A percentile compares a stretch with the other conserved stretches of the same genome.
Evolutionary conservation across 2,888 invertebrate genomes (phyloP).

Genomic region (Uloborus plumipes): DNA sequence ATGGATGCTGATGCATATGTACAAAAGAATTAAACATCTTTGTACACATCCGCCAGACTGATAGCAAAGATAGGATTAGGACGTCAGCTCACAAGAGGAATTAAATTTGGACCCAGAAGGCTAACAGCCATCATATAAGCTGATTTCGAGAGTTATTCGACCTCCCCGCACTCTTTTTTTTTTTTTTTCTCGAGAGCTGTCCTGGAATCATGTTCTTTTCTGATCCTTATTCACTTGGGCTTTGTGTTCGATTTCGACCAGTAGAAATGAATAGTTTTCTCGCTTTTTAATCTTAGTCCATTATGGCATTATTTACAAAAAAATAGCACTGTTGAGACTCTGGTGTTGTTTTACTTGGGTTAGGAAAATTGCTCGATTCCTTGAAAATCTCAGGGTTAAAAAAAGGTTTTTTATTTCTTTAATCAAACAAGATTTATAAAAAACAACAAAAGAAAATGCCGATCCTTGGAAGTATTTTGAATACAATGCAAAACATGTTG

Average conservation of each 20-base stretch:
- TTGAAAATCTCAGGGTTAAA: no score
- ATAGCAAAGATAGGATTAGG: conserved; percentile 40
- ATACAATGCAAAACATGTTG: no score
- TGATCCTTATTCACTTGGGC: background rate
- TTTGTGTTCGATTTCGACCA: conserved; percentile 6
- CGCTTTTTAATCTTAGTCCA: no score
- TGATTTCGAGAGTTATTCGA: conserved; percentile 34
- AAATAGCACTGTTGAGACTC: no score
- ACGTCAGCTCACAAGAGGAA: conserved; percentile 55
- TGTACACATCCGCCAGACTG: conserved; percentile 23
- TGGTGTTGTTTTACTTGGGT: no score
- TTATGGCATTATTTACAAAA: no score
- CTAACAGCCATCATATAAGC: conserved; percentile 57
- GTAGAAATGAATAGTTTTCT: background rate
- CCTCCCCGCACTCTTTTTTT: conserved; percentile 1
- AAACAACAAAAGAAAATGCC: no score
- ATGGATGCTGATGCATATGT: conserved; percentile 9
- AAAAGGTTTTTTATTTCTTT: no score
- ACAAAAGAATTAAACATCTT: conserved; percentile 22
- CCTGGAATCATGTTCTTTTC: conserved; percentile 13
- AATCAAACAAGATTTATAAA: no score
- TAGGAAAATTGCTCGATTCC: no score
- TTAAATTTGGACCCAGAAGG: conserved; percentile 59
- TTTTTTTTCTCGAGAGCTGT: conserved; percentile 15
- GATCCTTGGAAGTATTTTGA: no score